These are phyloP conservation scores for Diploptera punctata DNA, from an alignment of 2,888 invertebrate genomes.

Conservation along the genomic window DNA sequence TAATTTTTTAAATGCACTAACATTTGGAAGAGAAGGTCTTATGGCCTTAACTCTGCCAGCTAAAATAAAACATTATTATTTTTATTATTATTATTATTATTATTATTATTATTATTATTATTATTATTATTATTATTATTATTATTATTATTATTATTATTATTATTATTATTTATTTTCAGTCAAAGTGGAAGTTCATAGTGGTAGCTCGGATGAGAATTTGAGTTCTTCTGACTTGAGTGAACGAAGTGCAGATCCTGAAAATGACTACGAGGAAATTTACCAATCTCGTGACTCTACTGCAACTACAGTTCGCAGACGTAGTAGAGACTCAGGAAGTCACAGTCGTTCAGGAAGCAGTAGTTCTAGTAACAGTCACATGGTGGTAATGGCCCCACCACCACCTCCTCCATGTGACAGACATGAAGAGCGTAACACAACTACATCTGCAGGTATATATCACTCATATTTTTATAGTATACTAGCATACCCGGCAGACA, in stretches of 20 bases:
- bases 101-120: too few species aligned
- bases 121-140: not conserved
- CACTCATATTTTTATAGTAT: too few species aligned
- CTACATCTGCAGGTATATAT: slow-evolving; percentile 40
- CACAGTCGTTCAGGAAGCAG: slow-evolving; percentile 71
- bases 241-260: slow-evolving; percentile 52
- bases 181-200: slow-evolving; percentile 88
- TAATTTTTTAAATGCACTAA: too few species aligned
- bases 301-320: slow-evolving; percentile 47
- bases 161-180: slow-evolving; percentile 47
- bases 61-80: too few species aligned
- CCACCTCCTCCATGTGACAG: slow-evolving; percentile 25
- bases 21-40: too few species aligned
- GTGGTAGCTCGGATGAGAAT: slow-evolving; percentile 68
- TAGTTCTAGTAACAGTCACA: slow-evolving; percentile 48
- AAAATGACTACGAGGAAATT: slow-evolving; percentile 79
- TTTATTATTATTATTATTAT: too few species aligned
- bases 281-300: slow-evolving; percentile 67
- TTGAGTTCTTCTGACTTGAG: slow-evolving; percentile 62
- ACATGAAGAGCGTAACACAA: slow-evolving; percentile 35
- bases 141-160: not conserved
- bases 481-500: too few species aligned
- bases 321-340: slow-evolving; percentile 52
- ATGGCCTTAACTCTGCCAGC: too few species aligned
- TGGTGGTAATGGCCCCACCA: not conserved